These are phyloP conservation scores for Gambusia yucatana DNA, from an alignment of 2,797 vertebrate genomes.

Conservation along the genomic window DNA sequence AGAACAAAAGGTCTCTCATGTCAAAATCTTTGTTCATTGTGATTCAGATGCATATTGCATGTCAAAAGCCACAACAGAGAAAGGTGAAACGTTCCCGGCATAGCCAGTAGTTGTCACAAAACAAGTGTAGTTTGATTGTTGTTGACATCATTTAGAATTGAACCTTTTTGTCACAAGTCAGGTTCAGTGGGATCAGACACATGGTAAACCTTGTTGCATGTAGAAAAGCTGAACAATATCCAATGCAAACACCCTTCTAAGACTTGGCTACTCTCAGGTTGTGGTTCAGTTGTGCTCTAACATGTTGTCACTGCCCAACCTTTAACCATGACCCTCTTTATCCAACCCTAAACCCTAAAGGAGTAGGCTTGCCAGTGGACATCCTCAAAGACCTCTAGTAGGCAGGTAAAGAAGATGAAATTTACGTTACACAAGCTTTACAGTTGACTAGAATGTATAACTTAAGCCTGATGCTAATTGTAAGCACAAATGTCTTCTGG, in stretches of 20 bases:
- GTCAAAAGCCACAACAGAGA: not conserved
- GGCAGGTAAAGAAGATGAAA: not conserved
- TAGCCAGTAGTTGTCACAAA: not conserved
- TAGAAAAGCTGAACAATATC: not conserved
- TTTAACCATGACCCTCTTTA: not conserved
- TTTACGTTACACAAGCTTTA: not conserved
- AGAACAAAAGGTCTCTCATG: constrained; percentile 17
- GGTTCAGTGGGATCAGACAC: not conserved
- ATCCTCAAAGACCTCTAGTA: not conserved
- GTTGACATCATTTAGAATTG: not conserved
- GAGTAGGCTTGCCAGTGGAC: not conserved
- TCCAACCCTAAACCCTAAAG: not conserved
- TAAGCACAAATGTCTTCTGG: not conserved
- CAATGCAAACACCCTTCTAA: not conserved
- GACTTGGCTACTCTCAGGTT: not conserved
- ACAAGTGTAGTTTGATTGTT: not conserved
- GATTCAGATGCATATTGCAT: not conserved
- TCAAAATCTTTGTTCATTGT: constrained; percentile 13
- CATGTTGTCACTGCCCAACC: not conserved
- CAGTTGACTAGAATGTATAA: not conserved
- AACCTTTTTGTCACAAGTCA: not conserved
- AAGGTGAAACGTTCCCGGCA: not conserved
- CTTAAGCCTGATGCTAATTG: not conserved
- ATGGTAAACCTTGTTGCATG: not conserved
- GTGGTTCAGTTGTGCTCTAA: not conserved